phyloP scores from a whole-genome alignment of 2,113 vertebrate species.

The Lycaon pictus region DNA sequence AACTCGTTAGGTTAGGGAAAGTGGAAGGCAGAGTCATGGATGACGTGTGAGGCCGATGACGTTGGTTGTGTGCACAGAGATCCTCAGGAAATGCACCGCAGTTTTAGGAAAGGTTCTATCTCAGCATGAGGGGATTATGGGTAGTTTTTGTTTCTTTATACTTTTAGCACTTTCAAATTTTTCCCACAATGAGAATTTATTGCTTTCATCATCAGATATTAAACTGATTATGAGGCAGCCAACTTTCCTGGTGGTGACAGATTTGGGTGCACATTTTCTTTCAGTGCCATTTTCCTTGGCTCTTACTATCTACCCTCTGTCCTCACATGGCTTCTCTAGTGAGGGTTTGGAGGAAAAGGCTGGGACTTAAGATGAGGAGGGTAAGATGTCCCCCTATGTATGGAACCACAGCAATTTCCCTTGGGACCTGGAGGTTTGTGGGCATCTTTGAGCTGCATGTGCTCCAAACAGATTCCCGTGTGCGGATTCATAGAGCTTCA shows the following conservation, averaged over 20 bases:
- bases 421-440: not conserved
- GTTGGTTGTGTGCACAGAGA: not conserved
- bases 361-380: not conserved
- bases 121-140: not conserved
- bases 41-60: not conserved
- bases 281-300: not conserved
- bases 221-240: not conserved
- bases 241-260: not conserved
- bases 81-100: not conserved
- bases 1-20: constrained; percentile 1
- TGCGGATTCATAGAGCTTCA: not conserved
- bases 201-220: constrained; percentile 4
- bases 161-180: not conserved
- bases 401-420: not conserved
- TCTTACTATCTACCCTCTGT: not conserved
- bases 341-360: not conserved
- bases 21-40: not conserved
- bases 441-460: not conserved
- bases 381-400: not conserved
- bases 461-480: fast-evolving
- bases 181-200: not conserved
- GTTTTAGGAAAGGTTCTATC: not conserved
- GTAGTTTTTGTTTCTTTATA: constrained; percentile 31
- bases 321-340: not conserved
- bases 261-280: not conserved